Evolutionary conservation across 2,797 vertebrate genomes (phyloP).

Genomic region (Myotis daubentonii): DNA sequence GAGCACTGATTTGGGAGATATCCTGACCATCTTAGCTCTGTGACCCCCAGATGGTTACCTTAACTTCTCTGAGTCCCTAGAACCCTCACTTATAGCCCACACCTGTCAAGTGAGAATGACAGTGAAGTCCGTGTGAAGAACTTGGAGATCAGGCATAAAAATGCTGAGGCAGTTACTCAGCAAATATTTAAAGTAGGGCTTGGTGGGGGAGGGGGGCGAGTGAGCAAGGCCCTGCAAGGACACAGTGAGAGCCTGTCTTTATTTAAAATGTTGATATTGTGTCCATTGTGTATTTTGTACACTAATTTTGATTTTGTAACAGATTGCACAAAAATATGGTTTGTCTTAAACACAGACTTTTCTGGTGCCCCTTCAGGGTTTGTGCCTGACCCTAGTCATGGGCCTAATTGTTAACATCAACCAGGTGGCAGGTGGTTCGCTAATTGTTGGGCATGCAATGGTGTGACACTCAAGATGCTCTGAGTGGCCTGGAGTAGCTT

Average conservation of each 20-base stretch:
- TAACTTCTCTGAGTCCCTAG: not conserved
- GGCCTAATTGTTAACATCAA: not conserved
- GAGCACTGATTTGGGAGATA: not conserved
- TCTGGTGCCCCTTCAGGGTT: not conserved
- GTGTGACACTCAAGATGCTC: not conserved
- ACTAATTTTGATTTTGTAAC: not conserved
- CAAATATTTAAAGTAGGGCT: not conserved
- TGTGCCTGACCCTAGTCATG: not conserved
- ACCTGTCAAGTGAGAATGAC: not conserved
- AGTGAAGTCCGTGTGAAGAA: not conserved
- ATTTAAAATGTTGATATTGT: not conserved
- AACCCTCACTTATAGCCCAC: not conserved
- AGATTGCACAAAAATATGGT: not conserved
- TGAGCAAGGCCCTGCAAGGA: too few species aligned
- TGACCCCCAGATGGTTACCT: not conserved
- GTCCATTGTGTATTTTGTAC: not conserved
- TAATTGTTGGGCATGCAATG: not conserved
- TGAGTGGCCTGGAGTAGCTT: not conserved
- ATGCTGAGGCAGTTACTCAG: not conserved
- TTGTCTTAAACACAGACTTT: not conserved
- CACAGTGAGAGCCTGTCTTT: not conserved
- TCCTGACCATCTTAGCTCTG: not conserved
- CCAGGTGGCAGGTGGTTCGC: not conserved
- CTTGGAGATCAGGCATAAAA: not conserved
- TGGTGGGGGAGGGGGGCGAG: too few species aligned